These are phyloP conservation scores for Umimayanthus kanabou DNA, from an alignment of 92 coral and sea anemone genomes.

Conservation along the genomic window DNA sequence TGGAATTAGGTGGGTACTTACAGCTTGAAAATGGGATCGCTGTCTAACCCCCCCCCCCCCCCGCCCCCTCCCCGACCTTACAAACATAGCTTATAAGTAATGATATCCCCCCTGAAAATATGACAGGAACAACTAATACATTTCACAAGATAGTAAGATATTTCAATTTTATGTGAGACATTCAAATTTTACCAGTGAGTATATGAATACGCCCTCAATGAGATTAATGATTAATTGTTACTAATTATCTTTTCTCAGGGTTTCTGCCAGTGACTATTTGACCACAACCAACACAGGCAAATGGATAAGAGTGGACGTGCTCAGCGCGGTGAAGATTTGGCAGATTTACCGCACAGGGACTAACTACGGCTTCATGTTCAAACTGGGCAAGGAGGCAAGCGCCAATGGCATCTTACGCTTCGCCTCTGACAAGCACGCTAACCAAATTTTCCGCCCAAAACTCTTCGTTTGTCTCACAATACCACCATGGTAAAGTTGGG, in stretches of 20 bases:
- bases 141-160: not conserved
- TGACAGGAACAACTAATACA: not conserved
- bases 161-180: no score
- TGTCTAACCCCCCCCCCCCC: no score
- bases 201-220: no score
- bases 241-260: constrained; percentile 41
- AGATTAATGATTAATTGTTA: no score
- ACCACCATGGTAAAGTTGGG: constrained; percentile 88
- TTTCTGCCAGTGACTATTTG: constrained; percentile 68
- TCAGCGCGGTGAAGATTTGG: constrained; percentile 82
- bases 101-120: not conserved
- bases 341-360: constrained; percentile 72
- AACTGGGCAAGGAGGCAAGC: constrained; percentile 74
- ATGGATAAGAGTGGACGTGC: constrained; percentile 80
- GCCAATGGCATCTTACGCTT: constrained; percentile 76
- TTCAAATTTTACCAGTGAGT: no score
- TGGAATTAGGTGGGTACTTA: no score
- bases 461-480: constrained; percentile 72
- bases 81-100: no score
- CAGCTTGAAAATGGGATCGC: no score
- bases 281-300: constrained; percentile 50
- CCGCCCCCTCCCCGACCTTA: no score
- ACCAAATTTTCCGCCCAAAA: constrained; percentile 63
- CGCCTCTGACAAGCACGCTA: constrained; percentile 75
- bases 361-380: constrained; percentile 94